Percentiles rank a stretch among this genome's conserved stretches.
Evolutionary conservation across 2,797 vertebrate genomes (phyloP).

Genomic region (Rhadinocentrus ornatus): DNA sequence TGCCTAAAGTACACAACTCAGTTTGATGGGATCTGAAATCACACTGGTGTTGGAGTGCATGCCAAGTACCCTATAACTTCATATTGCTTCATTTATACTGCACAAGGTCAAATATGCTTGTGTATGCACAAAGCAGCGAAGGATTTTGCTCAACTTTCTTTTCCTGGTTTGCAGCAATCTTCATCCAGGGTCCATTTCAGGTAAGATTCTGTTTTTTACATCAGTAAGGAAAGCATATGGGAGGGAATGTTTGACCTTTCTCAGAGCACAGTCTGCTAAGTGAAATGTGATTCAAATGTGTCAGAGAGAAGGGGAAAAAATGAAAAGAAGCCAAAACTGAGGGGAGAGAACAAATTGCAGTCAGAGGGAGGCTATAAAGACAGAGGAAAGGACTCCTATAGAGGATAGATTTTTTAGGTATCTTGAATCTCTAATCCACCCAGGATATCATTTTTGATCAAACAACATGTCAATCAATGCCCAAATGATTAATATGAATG

Average conservation of each 20-base stretch:
- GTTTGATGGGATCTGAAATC: conserved; percentile 38
- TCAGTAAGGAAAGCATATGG: conserved; percentile 68
- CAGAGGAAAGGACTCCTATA: conserved; percentile 48
- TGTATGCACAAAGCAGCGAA: conserved; percentile 37
- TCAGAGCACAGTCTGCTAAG: conserved; percentile 70
- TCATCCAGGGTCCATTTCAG: conserved; percentile 62
- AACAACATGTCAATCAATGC: conserved; percentile 76
- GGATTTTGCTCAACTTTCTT: conserved; percentile 58
- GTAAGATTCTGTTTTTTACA: conserved; percentile 60
- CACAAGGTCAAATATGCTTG: conserved; percentile 56
- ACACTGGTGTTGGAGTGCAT: conserved; percentile 32
- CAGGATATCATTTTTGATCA: conserved; percentile 76
- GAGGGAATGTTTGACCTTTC: conserved; percentile 80
- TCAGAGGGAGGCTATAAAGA: conserved; percentile 35
- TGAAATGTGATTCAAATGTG: conserved; percentile 78
- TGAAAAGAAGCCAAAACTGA: conserved; percentile 39
- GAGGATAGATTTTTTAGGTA: conserved; percentile 47
- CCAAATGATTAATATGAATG: conserved; percentile 71
- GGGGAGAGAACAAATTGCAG: conserved; percentile 58
- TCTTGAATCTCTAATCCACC: conserved; percentile 60
- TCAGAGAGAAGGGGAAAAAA: conserved; percentile 56
- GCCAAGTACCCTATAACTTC: conserved; percentile 52
- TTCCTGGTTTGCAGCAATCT: conserved; percentile 33
- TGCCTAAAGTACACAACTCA: conserved; percentile 28
- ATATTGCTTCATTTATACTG: conserved; percentile 39